Evolutionary conservation across 1,140 invertebrate species (phyloP).

Genomic region (Linepithema humile): DNA sequence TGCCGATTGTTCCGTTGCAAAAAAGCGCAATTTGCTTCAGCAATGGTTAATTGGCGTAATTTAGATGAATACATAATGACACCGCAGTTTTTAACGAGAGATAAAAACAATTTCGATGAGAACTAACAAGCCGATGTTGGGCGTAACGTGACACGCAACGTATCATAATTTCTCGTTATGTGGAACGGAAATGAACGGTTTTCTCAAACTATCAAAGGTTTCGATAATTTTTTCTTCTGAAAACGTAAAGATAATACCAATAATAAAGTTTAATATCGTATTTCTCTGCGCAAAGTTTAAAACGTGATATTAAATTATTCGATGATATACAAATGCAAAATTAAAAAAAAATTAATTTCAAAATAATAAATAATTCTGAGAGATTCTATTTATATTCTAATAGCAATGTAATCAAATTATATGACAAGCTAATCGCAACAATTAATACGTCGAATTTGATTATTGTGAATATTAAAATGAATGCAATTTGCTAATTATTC

Average conservation of each 20-base stretch:
- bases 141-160: conserved; percentile 43
- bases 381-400: neutral
- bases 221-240: conserved; percentile 6
- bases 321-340: neutral
- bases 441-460: neutral
- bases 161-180: conserved; percentile 48
- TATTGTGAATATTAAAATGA: neutral
- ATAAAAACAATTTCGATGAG: conserved; percentile 25
- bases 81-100: conserved; percentile 22
- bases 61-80: conserved; percentile 31
- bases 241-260: neutral
- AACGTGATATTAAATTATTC: neutral
- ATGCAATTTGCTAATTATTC: neutral
- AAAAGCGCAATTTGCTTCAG: conserved; percentile 23
- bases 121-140: conserved; percentile 36
- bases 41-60: conserved; percentile 41
- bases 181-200: conserved; percentile 52
- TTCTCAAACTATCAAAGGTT: neutral
- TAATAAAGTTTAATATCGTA: neutral
- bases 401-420: neutral
- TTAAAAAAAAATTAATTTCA: neutral
- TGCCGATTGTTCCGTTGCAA: neutral
- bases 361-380: neutral
- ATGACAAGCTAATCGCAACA: neutral
- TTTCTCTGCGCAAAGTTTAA: neutral